Conservation (phyloP, 2,113 vertebrate genomes). For the Balaenoptera acutorostrata region DNA sequence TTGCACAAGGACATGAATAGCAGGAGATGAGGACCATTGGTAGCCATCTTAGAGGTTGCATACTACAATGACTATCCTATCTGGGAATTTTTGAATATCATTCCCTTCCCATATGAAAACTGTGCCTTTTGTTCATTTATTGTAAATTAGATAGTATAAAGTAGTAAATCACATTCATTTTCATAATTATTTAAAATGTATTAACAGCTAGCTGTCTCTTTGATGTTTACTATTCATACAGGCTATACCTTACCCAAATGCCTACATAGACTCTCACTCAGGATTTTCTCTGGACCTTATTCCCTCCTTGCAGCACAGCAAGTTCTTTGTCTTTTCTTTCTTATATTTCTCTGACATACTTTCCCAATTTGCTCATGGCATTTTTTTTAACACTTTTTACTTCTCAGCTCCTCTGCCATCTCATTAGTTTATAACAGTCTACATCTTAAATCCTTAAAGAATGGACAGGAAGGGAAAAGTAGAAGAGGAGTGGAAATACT, state of each 20-base stretch:
- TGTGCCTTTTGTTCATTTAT: not conserved
- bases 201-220: not conserved
- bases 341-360: not conserved
- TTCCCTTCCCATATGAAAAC: not conserved
- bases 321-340: not conserved
- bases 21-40: too few relatives aligned
- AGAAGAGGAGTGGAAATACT: not conserved
- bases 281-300: not conserved
- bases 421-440: not conserved
- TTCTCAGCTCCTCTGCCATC: not conserved
- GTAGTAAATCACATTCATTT: not conserved
- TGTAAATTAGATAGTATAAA: not conserved
- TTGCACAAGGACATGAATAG: not conserved
- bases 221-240: not conserved
- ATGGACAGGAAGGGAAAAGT: not conserved
- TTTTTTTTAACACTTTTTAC: not conserved
- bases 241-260: not conserved
- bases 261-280: not conserved
- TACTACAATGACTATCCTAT: not conserved
- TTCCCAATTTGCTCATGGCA: not conserved
- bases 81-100: not conserved
- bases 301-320: not conserved
- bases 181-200: not conserved
- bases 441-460: not conserved
- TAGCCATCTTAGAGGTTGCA: not conserved